Evolutionary conservation across 2,797 vertebrate genomes (phyloP), one percentile per base, ranked within the genome.

Genomic region (Pterois miles): DNA sequence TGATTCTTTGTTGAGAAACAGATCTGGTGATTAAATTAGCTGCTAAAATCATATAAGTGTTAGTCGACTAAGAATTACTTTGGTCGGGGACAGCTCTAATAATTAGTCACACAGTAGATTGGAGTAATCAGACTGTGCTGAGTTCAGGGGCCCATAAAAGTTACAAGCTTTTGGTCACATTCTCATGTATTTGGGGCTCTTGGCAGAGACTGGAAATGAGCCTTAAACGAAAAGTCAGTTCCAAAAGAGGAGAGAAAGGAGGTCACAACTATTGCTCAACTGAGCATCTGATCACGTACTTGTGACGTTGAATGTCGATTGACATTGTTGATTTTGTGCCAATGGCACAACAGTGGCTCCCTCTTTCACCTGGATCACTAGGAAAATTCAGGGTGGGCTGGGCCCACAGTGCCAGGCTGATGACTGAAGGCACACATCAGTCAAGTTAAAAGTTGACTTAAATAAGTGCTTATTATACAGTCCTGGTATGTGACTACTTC

Each of bases 311-410:
- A 62, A 52, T 31, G 22, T 56, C 31, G n/a, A n/a, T n/a, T n/a
- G n/a, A n/a, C n/a, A n/a, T 20, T 36, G 31, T 56, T 56, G 27
- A 34, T 79, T 72, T 71, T 72, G 52, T 27, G 59, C n/a, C 34
- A 13, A 10, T 57, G n/a, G 40, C 48, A 65, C 27, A 34, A 60
- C 20, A 72, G 58, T 56, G 71, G 10, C 57, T 34, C 12, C 65
- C 31, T 75, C 63, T 71, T 76, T 77, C 33, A 56, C 50, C 56
- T 62, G 50, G 43, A 71, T 66, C 46, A 74, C 62, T 11, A 12
- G 23, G 52, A 38, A 71, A 31, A 67, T 11, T 58, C 9, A 48
- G 36, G 25, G 2, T 66, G 50, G 29, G 60, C 31, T 36, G 40
- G 23, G 50, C 22, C 60, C 36, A 43, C 27, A 57, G 23, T 53